phyloP scores from a whole-genome alignment of 2,113 vertebrate genomes.

The Scopus umbretta region DNA sequence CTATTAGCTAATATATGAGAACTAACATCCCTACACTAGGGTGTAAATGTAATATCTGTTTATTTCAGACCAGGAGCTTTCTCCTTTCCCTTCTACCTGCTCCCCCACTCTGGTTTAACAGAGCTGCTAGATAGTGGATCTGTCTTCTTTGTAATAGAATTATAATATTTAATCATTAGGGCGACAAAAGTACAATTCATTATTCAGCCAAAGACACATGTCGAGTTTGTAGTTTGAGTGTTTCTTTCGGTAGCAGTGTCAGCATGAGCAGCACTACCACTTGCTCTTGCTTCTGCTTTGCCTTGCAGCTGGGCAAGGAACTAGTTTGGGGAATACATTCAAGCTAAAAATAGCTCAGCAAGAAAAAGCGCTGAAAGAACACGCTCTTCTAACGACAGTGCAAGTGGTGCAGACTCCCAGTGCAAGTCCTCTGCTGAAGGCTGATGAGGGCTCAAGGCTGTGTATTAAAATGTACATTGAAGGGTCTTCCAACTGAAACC shows the following conservation, averaged over 20 bases:
- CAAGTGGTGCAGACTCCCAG: not conserved
- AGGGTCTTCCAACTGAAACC: not conserved
- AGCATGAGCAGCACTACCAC: not conserved
- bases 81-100: not conserved
- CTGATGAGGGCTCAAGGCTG: not conserved
- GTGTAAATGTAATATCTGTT: not conserved
- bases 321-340: constrained; percentile 14
- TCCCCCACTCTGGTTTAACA: not conserved
- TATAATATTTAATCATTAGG: not conserved
- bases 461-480: not conserved
- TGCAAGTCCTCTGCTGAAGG: not conserved
- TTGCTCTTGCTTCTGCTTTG: constrained; percentile 3
- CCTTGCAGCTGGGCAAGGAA: constrained; percentile 13
- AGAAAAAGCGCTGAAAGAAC: constrained; percentile 1
- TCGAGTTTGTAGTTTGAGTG: not conserved
- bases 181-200: not conserved
- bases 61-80: not conserved
- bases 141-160: not conserved
- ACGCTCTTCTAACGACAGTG: not conserved
- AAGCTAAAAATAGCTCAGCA: constrained; percentile 35
- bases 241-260: not conserved
- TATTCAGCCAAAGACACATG: not conserved
- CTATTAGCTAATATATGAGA: not conserved
- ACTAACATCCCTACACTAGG: not conserved
- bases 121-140: not conserved